Percentiles rank a stretch among this genome's conserved stretches.
Conservation (phyloP, 2,113 vertebrate species). For the Nettapus auritus region DNA sequence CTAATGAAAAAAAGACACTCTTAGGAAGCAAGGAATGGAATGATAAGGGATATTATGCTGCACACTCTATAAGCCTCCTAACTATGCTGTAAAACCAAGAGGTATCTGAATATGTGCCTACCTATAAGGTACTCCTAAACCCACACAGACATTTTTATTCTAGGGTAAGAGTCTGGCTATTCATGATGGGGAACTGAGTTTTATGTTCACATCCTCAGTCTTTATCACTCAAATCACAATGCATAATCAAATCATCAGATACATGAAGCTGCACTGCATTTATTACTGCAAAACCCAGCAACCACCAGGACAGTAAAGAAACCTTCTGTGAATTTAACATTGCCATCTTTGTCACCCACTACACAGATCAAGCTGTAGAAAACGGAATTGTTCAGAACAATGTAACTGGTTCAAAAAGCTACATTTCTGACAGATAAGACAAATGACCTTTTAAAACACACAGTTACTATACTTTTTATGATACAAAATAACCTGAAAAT, state of each 20-base stretch:
- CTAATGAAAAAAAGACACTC: neutral
- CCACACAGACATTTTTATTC: neutral
- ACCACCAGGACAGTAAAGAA: neutral
- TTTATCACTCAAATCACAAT: neutral
- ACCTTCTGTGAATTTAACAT: neutral
- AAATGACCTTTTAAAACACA: neutral
- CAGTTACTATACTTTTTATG: neutral
- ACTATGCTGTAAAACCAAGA: neutral
- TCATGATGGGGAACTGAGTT: neutral
- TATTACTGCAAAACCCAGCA: neutral
- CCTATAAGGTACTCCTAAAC: neutral
- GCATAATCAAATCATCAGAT: neutral
- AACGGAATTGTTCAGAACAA: neutral
- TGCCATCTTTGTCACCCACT: neutral
- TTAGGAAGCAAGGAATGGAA: neutral
- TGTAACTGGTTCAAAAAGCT: neutral
- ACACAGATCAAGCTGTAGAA: neutral
- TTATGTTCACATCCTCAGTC: neutral
- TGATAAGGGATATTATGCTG: neutral
- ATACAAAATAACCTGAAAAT: neutral
- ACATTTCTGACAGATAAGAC: neutral
- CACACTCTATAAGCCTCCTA: neutral
- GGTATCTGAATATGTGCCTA: neutral
- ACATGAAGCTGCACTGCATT: neutral
- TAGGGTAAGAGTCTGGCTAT: rapidly evolving